Evolutionary conservation across 2,888 invertebrate genomes (phyloP).

Genomic region (Drosophila pegasa): DNA sequence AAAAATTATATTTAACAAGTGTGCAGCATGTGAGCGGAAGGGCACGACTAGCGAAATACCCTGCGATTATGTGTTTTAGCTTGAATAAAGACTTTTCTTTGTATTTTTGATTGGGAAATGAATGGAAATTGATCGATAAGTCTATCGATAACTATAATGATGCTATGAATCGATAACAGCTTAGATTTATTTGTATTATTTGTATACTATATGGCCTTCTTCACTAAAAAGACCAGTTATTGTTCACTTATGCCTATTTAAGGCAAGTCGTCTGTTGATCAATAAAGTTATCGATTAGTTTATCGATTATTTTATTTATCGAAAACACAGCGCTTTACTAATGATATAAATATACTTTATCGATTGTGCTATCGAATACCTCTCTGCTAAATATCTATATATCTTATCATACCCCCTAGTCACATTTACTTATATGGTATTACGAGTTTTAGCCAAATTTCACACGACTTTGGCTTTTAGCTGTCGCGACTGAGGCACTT

Average conservation of each 20-base stretch:
- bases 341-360: not conserved
- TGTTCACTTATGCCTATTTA: not conserved
- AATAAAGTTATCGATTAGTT: not conserved
- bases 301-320: not conserved
- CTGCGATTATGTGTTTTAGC: not conserved
- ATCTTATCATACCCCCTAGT: not conserved
- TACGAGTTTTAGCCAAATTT: slow-evolving; percentile 54
- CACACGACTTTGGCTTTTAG: slow-evolving; percentile 56
- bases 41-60: slow-evolving; percentile 20
- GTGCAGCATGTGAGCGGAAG: slow-evolving; percentile 1
- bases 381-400: not conserved
- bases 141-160: not conserved
- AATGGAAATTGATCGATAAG: not conserved
- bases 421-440: slow-evolving; percentile 3
- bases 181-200: not conserved
- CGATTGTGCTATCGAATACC: not conserved
- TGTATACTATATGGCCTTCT: not conserved
- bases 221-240: not conserved
- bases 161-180: not conserved
- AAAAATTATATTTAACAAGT: slow-evolving; percentile 47
- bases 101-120: not conserved
- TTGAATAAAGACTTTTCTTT: not conserved
- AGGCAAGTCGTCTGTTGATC: not conserved
- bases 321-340: not conserved
- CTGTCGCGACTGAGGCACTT: slow-evolving; percentile 24